Percentiles rank a stretch among this genome's conserved stretches.
These are phyloP conservation scores for Calonectris borealis DNA, from an alignment of 2,113 vertebrate genomes.

Conservation along the genomic window DNA sequence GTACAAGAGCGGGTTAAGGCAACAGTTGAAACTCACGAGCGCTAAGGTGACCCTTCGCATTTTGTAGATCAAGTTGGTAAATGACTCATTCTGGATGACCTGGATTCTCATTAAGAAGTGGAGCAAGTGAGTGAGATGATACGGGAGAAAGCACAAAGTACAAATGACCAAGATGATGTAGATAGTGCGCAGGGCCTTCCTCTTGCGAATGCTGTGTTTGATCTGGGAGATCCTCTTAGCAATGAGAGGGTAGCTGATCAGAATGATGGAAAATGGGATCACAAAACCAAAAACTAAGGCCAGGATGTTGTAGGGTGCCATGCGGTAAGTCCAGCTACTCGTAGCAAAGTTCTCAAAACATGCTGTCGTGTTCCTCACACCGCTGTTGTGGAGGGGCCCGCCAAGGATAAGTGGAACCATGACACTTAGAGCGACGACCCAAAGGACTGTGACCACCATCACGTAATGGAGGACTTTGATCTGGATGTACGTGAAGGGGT, in stretches of 20 bases:
- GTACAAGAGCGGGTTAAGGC: conserved; percentile 84
- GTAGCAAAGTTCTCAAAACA: conserved; percentile 80
- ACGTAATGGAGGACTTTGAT: conserved; percentile 5
- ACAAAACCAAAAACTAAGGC: conserved; percentile 73
- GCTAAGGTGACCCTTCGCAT: conserved; percentile 73
- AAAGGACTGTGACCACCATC: conserved; percentile 46
- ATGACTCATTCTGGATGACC: background rate
- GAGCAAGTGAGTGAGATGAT: conserved; percentile 74
- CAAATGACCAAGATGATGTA: conserved; percentile 77
- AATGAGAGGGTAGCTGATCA: conserved; percentile 76
- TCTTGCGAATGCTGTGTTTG: conserved; percentile 23
- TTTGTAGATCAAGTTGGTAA: conserved; percentile 8
- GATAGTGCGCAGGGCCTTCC: conserved; percentile 76
- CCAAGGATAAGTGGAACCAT: conserved; percentile 49
- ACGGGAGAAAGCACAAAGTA: conserved; percentile 81
- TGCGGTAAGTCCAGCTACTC: conserved; percentile 47
- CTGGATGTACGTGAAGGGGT: conserved; percentile 75
- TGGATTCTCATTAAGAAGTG: conserved; percentile 61
- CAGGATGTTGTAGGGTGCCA: conserved; percentile 56
- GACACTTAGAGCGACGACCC: background rate
- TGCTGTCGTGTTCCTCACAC: accelerated
- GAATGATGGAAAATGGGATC: conserved; percentile 70
- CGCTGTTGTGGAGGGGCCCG: background rate
- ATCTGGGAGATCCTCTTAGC: conserved; percentile 62
- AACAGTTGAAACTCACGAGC: conserved; percentile 77